phyloP scores from a whole-genome alignment of 2,797 vertebrate species.

The Poecile montanus region DNA sequence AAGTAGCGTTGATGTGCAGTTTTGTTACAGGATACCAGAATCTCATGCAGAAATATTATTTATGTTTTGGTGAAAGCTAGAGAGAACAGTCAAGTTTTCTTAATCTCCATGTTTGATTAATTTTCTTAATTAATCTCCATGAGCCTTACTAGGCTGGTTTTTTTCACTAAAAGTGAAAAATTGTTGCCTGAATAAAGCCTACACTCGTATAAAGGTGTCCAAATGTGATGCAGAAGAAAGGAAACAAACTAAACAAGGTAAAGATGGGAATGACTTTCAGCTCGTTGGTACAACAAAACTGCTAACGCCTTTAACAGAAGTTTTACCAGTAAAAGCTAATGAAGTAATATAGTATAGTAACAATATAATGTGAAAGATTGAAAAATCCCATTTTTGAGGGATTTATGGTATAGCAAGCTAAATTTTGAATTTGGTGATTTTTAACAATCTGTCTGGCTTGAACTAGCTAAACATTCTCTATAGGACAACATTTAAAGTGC shows the following conservation, averaged over 20 bases:
- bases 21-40: not conserved
- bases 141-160: not conserved
- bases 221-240: not conserved
- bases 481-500: conserved; percentile 33
- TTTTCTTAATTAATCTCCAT: not conserved
- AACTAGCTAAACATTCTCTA: conserved; percentile 46
- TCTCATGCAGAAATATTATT: not conserved
- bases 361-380: not conserved
- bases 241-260: not conserved
- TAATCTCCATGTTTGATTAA: not conserved
- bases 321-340: not conserved
- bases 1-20: not conserved
- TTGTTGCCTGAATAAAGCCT: not conserved
- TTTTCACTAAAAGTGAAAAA: not conserved
- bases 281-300: not conserved
- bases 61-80: not conserved
- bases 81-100: not conserved
- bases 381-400: not conserved
- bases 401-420: not conserved
- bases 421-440: conserved; percentile 45
- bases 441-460: not conserved
- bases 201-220: not conserved
- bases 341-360: not conserved
- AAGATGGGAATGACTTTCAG: not conserved
- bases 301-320: not conserved